A percentile compares a stretch with the other conserved stretches of the same genome.
Evolutionary conservation across 2,797 vertebrate species (phyloP).

Genomic region (Lindbergichthys nudifrons): DNA sequence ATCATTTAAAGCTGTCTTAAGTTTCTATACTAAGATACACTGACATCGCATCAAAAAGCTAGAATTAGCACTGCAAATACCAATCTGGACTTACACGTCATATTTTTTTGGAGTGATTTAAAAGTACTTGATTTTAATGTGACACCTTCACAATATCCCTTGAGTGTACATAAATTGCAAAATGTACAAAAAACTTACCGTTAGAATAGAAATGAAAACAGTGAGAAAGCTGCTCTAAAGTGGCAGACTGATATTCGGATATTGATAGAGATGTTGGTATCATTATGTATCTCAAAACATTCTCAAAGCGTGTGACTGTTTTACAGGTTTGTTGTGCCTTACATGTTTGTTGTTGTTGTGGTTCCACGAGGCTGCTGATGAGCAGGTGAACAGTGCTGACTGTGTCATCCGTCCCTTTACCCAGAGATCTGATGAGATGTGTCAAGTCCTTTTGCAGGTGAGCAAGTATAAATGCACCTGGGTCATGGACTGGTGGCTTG

Average conservation of each 20-base stretch:
- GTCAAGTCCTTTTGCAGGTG: constrained; percentile 88
- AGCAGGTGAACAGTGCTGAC: constrained; percentile 83
- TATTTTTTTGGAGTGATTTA: not conserved
- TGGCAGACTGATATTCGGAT: not conserved
- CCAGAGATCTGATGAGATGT: constrained; percentile 86
- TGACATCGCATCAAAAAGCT: not conserved
- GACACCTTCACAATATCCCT: not conserved
- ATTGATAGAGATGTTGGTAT: not conserved
- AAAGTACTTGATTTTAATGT: not conserved
- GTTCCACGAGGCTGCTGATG: constrained; percentile 80
- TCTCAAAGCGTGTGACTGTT: not conserved
- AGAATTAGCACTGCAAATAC: not conserved
- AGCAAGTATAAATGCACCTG: constrained; percentile 81
- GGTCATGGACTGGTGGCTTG: constrained; percentile 79
- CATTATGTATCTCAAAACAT: not conserved
- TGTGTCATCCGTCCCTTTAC: constrained; percentile 89
- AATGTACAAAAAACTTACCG: too few species aligned
- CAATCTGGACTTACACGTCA: not conserved
- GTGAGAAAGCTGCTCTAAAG: not conserved
- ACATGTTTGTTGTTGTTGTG: constrained; percentile 74
- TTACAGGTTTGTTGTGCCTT: constrained; percentile 60
- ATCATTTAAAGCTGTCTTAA: not conserved
- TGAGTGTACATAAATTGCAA: not conserved
- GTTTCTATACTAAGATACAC: not conserved
- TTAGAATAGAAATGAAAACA: not conserved